A percentile compares a stretch with the other conserved stretches of the same genome.
phyloP scores from a whole-genome alignment of 2,888 invertebrate genomes.

The Mesopsocus fuscifrons region DNA sequence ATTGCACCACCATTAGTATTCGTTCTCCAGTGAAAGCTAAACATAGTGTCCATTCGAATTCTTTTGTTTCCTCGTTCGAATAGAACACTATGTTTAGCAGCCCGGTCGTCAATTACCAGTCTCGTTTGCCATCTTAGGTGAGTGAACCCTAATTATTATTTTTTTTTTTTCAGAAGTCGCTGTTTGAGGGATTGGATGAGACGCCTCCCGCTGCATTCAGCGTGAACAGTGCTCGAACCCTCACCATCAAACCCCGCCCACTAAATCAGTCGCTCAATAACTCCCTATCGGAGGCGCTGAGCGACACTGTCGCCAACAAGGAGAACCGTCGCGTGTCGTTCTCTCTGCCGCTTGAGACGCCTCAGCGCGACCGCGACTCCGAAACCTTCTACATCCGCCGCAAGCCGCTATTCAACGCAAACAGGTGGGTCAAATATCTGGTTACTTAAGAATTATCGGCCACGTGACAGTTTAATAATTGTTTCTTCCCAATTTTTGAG shows the following conservation, averaged over 20 bases:
- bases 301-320: slow-evolving; percentile 1
- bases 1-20: too few relatives aligned
- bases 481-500: too few relatives aligned
- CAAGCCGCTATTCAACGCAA: slow-evolving; percentile 1
- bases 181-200: slow-evolving; percentile 78
- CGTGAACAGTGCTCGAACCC: not conserved
- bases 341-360: not conserved
- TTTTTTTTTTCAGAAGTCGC: slow-evolving; percentile 34
- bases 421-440: slow-evolving; percentile 2
- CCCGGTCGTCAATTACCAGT: too few relatives aligned
- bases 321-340: slow-evolving; percentile 1
- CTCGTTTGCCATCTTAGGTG: too few relatives aligned
- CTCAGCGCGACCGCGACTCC: not conserved
- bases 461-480: too few relatives aligned
- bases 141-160: slow-evolving; percentile 8
- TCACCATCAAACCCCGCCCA: not conserved
- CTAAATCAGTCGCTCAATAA: not conserved
- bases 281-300: not conserved
- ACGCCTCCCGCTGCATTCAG: slow-evolving; percentile 18
- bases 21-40: too few relatives aligned
- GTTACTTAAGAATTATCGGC: too few relatives aligned
- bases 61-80: too few relatives aligned
- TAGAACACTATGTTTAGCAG: too few relatives aligned
- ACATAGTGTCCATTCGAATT: too few relatives aligned
- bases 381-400: slow-evolving; percentile 1